Percentiles rank a stretch among this genome's conserved stretches.
phyloP scores from a whole-genome alignment of 1,140 invertebrate species.

The Helicoverpa armigera region DNA sequence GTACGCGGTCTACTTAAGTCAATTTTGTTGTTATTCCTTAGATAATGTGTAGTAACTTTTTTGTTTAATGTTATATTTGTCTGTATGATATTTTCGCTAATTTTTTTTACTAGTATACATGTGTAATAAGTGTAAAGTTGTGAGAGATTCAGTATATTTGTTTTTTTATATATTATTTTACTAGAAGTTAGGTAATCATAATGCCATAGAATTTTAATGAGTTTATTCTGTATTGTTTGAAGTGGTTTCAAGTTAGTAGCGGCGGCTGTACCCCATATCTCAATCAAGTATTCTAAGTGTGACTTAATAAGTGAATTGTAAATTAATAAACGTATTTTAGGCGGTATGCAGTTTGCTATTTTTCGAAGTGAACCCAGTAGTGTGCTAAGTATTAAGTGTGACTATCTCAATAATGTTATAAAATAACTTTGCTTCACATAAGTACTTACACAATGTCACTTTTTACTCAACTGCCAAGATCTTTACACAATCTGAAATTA shows the following conservation, averaged over 20 bases:
- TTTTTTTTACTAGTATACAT: neutral
- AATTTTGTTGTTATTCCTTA: neutral
- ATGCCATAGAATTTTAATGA: constrained; percentile 14
- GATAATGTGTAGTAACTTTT: neutral
- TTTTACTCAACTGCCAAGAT: too few relatives aligned
- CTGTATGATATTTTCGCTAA: neutral
- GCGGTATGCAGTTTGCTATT: neutral
- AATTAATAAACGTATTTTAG: neutral
- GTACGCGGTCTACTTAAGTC: too few relatives aligned
- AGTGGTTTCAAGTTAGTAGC: neutral
- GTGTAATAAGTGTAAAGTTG: neutral
- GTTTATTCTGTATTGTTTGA: constrained; percentile 36
- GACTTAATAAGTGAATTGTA: neutral
- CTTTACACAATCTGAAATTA: too few relatives aligned
- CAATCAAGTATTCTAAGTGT: constrained; percentile 19
- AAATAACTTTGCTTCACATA: too few relatives aligned
- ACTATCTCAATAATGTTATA: too few relatives aligned
- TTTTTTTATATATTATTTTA: neutral
- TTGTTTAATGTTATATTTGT: neutral
- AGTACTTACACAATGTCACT: too few relatives aligned
- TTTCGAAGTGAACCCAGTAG: neutral
- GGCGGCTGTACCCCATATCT: constrained; percentile 10
- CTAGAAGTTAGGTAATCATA: constrained; percentile 13
- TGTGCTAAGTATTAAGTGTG: neutral
- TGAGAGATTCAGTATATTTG: neutral